phyloP scores from a whole-genome alignment of 1,140 invertebrate species.

The Calliopsis andreniformis region DNA sequence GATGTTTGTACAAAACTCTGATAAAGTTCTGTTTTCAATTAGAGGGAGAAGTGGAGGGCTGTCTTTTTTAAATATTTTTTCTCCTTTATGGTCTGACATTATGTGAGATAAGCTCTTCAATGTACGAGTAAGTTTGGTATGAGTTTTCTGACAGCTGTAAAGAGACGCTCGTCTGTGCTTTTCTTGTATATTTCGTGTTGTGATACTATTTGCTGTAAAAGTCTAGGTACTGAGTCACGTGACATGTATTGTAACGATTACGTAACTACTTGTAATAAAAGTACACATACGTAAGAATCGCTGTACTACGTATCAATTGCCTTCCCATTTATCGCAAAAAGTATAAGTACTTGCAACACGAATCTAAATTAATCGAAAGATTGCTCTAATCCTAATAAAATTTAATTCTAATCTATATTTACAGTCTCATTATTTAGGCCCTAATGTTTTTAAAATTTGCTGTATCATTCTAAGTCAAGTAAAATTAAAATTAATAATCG shows the following conservation, averaged over 20 bases:
- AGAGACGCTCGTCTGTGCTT: constrained; percentile 56
- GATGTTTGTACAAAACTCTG: constrained; percentile 5
- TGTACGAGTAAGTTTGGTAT: constrained; percentile 45
- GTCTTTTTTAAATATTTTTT: neutral
- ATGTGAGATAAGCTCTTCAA: constrained; percentile 20
- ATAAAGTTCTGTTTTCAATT: neutral
- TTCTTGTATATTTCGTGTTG: constrained; percentile 78
- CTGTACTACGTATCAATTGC: neutral
- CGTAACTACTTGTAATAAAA: constrained; percentile 77
- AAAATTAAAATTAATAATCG: too few species aligned
- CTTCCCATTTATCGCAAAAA: neutral
- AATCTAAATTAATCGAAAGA: too few species aligned
- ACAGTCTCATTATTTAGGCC: too few species aligned
- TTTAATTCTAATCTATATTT: too few species aligned
- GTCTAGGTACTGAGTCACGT: constrained; percentile 65
- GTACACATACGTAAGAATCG: constrained; percentile 49
- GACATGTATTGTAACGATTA: constrained; percentile 71
- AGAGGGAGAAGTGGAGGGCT: neutral
- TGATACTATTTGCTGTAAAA: constrained; percentile 77
- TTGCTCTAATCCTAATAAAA: too few species aligned
- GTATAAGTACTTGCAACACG: too few species aligned
- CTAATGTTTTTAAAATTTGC: too few species aligned
- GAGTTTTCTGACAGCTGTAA: constrained; percentile 49
- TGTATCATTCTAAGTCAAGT: too few species aligned
- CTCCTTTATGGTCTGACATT: neutral